phyloP scores from a whole-genome alignment of 2,888 invertebrate genomes.

The Tholera decimalis region DNA sequence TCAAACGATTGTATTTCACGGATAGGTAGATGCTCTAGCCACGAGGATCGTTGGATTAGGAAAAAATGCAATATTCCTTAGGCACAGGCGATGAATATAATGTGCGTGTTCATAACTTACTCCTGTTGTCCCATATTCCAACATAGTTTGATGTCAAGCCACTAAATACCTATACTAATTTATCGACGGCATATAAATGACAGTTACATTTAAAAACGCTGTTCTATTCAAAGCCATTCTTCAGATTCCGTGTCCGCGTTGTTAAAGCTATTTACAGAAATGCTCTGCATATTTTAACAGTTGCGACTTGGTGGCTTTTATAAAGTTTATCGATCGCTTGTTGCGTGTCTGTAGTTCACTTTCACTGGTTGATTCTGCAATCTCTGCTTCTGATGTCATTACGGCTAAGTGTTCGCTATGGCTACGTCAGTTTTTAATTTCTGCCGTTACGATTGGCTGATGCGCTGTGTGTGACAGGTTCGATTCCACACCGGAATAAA shows the following conservation, averaged over 20 bases:
- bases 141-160: constrained; percentile 3
- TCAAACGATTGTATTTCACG: too few relatives aligned
- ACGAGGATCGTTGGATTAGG: too few relatives aligned
- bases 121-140: not conserved
- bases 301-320: constrained; percentile 36
- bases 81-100: too few relatives aligned
- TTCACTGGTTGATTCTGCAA: constrained; percentile 56
- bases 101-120: too few relatives aligned
- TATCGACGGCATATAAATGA: not conserved
- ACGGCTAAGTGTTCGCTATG: constrained; percentile 14
- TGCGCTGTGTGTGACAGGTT: too few relatives aligned
- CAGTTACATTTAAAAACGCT: not conserved
- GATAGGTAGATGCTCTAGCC: too few relatives aligned
- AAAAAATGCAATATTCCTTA: too few relatives aligned
- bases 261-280: constrained; percentile 46
- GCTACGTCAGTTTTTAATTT: not conserved
- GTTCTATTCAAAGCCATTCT: constrained; percentile 16
- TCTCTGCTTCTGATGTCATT: constrained; percentile 58
- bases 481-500: too few relatives aligned
- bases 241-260: constrained; percentile 25
- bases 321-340: constrained; percentile 50
- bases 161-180: not conserved
- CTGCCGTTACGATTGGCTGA: too few relatives aligned
- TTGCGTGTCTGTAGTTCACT: constrained; percentile 56
- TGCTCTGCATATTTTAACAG: constrained; percentile 41